Evolutionary conservation across 1,140 invertebrate genomes (phyloP).

Genomic region (Planococcus citri): DNA sequence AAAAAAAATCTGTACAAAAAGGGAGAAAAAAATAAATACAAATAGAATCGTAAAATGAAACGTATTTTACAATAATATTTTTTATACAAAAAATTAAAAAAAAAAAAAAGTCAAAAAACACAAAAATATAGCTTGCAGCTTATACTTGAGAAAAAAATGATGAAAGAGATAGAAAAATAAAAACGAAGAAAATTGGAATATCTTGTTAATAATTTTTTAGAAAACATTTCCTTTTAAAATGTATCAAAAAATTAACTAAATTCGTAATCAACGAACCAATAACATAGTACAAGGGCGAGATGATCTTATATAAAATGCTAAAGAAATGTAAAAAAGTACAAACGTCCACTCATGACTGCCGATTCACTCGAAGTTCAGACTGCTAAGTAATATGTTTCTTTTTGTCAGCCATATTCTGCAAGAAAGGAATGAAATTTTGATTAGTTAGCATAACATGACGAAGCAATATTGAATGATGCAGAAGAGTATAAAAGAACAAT

Average conservation of each 20-base stretch:
- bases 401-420: not conserved
- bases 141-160: not conserved
- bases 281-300: not conserved
- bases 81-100: constrained; percentile 3
- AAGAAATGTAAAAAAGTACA: not conserved
- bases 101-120: not conserved
- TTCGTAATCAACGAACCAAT: not conserved
- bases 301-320: not conserved
- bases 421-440: not conserved
- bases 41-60: not conserved
- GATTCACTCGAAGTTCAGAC: not conserved
- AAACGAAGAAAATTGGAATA: constrained; percentile 13
- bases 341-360: too few species aligned
- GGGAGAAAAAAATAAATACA: constrained; percentile 7
- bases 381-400: not conserved
- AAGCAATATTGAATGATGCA: not conserved
- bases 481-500: too few species aligned
- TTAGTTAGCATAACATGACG: not conserved
- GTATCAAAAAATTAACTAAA: not conserved
- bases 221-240: not conserved
- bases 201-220: constrained; percentile 6
- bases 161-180: not conserved
- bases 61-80: not conserved
- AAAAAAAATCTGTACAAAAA: not conserved
- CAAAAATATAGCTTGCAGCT: too few species aligned